These are phyloP conservation scores for Salvator merianae DNA, from an alignment of 2,113 vertebrate species.

Conservation along the genomic window DNA sequence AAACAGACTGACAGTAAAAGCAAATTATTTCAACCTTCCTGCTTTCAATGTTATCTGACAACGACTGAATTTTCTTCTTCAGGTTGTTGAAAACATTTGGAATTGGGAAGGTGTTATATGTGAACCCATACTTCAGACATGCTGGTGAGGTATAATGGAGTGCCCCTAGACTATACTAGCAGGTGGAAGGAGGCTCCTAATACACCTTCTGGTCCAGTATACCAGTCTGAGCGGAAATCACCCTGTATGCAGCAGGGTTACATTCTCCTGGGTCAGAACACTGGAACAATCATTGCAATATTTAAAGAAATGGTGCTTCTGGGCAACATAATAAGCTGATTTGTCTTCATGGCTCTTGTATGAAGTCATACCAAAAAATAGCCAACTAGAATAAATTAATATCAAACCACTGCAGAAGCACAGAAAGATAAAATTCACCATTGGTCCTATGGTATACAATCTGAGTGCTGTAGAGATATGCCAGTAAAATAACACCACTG, in stretches of 20 bases:
- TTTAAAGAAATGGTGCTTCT: constrained; percentile 28
- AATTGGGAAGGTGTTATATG: neutral
- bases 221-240: too few species aligned
- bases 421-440: neutral
- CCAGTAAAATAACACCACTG: neutral
- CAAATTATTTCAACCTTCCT: constrained; percentile 5
- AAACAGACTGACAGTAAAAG: neutral
- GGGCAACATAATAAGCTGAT: constrained; percentile 18
- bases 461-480: constrained; percentile 29
- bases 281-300: constrained; percentile 22
- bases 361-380: constrained; percentile 30
- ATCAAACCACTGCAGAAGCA: neutral
- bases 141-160: too few species aligned
- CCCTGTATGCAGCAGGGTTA: neutral
- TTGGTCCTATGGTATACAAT: constrained; percentile 13
- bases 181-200: too few species aligned
- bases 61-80: neutral
- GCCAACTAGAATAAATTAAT: constrained; percentile 7
- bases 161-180: too few species aligned
- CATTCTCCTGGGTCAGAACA: neutral
- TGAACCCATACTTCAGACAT: too few species aligned
- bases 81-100: neutral
- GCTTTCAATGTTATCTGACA: constrained; percentile 2
- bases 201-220: too few species aligned
- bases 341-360: constrained; percentile 22